Conservation (phyloP, 2,888 invertebrate genomes). For the Phengaris arion region DNA sequence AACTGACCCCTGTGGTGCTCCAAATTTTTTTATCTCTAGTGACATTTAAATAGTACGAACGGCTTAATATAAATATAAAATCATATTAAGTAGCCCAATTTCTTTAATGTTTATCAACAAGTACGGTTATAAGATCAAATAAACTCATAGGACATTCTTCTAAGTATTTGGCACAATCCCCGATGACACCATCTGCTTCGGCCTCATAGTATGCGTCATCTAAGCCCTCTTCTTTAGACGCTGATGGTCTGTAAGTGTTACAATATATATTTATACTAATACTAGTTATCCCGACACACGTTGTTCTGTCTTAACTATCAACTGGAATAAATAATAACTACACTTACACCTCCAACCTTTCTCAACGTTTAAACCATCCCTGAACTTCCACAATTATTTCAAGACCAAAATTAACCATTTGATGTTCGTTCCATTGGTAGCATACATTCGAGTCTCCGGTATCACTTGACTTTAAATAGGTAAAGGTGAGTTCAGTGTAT, state of each 20-base stretch:
- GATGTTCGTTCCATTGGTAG: neutral
- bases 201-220: constrained; percentile 79
- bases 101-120: constrained; percentile 56
- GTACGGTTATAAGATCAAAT: constrained; percentile 78
- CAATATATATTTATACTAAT: neutral
- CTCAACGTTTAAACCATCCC: too few species aligned
- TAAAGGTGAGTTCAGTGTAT: too few species aligned
- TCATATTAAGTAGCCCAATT: neutral
- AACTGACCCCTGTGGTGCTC: neutral
- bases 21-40: neutral
- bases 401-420: too few species aligned
- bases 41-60: neutral
- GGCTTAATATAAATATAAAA: neutral
- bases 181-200: constrained; percentile 73
- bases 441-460: neutral
- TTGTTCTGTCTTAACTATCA: too few species aligned
- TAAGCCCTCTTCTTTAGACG: constrained; percentile 79
- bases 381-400: too few species aligned
- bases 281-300: neutral
- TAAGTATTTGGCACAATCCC: constrained; percentile 78
- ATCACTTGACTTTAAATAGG: too few species aligned
- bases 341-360: too few species aligned
- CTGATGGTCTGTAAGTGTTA: constrained; percentile 76
- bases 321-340: too few species aligned
- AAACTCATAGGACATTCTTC: constrained; percentile 80